Base-by-base conservation (phyloP, 2,797 vertebrate species). In the Sebastes cheni region DNA sequence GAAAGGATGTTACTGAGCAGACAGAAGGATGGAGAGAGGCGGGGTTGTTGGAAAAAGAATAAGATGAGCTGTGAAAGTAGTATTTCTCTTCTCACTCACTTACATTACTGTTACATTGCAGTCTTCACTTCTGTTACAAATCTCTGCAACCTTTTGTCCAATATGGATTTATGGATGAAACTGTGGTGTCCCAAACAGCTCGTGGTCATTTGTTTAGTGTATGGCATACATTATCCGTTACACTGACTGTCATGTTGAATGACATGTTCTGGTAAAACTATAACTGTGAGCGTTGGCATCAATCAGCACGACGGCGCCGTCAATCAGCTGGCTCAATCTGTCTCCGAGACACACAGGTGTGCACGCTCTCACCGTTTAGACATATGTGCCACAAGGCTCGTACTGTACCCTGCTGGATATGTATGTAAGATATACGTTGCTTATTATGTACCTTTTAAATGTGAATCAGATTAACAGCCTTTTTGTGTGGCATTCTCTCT, bases 231-330 rank as follows among this genome's bases (percentile, higher is more conserved):
- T 62, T 67, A 55, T 67, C 29, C 6, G 32, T 55, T n/a, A 22
- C 27, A 20, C 32, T 23, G n/a, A 27, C 50, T 36, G 23, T 27
- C 46, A 52, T 39, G 29, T 55, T 55, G 61, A 72, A 54, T 61
- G 32, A 25, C 39, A 32, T 56, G 34, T n/a, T 39, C 20, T 64
- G n/a, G 25, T 81, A 22, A 56, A 65, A 4, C 20, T 27, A 16
- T 25, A 65, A 54, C 22, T 39, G 46, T 9, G 39, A 42, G 39
- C 4, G 2, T 5, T 32, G 14, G 58, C 65, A 59, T 59, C 52
- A 34, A 22, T 86, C 69, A 75, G 20, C 12, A 18, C 29, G 50
- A 78, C 77, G 79, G 46, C 52, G 52, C 32, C 50, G 20, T 82
- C 73, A 79, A n/a, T 86, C 52, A 74, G 59, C 59, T 6, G 23